These are phyloP conservation scores for Sturmia bella DNA, from an alignment of 2,888 invertebrate species.

Conservation along the genomic window DNA sequence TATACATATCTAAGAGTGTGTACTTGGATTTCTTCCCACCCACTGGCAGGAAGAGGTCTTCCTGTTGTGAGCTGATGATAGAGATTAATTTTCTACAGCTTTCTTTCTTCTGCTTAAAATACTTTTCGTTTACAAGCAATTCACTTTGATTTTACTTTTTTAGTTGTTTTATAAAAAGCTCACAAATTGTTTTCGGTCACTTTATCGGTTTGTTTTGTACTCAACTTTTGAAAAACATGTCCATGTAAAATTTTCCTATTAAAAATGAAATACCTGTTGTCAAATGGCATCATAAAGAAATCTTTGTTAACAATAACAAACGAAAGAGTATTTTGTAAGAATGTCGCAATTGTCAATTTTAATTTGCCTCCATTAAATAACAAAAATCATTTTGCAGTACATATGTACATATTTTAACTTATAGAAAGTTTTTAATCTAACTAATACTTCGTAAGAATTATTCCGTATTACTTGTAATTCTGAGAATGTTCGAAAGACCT, in stretches of 20 bases:
- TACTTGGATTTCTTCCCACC: slow-evolving; percentile 21
- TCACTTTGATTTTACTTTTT: slow-evolving; percentile 67
- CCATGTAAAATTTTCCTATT: slow-evolving; percentile 28
- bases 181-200: slow-evolving; percentile 36
- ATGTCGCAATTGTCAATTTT: too few relatives aligned
- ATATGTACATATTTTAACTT: too few relatives aligned
- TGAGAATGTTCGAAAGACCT: too few relatives aligned
- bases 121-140: slow-evolving; percentile 70
- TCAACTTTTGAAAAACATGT: background rate
- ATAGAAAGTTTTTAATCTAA: too few relatives aligned
- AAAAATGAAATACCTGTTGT: slow-evolving; percentile 43
- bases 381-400: too few relatives aligned
- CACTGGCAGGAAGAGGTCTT: background rate
- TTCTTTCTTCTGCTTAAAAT: slow-evolving; percentile 58
- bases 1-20: slow-evolving; percentile 4
- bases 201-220: background rate
- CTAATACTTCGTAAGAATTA: too few relatives aligned
- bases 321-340: too few relatives aligned
- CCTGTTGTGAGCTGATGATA: background rate
- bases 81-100: slow-evolving; percentile 47
- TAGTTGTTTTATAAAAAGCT: slow-evolving; percentile 10
- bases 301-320: too few relatives aligned
- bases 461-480: too few relatives aligned
- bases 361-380: too few relatives aligned
- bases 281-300: slow-evolving; percentile 21